These are phyloP conservation scores for Drosophila macrospina DNA, from an alignment of 2,888 invertebrate genomes.

Conservation along the genomic window DNA sequence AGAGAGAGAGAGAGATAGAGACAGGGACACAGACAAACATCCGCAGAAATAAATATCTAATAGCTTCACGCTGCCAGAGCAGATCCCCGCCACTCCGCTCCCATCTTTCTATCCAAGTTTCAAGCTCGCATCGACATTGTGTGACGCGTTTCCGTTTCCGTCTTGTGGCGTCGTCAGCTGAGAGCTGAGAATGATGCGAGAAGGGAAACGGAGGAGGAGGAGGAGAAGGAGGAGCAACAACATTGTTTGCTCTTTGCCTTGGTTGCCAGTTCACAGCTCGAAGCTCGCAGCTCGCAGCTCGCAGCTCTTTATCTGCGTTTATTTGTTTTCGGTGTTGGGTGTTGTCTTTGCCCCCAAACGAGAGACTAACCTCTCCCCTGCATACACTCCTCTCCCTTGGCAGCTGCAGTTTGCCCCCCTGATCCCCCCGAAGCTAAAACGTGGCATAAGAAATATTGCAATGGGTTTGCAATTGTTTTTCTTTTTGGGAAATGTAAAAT, in stretches of 20 bases:
- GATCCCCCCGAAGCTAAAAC: constrained; percentile 6
- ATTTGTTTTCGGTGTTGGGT: constrained; percentile 61
- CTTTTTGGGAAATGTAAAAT: constrained; percentile 34
- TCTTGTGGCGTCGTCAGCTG: constrained; percentile 44
- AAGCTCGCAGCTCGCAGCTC: constrained; percentile 49
- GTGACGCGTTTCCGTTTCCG: constrained; percentile 78
- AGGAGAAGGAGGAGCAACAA: constrained; percentile 1
- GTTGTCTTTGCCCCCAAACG: constrained; percentile 46
- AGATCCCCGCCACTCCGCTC: not conserved
- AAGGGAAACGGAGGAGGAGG: not conserved
- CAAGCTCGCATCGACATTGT: constrained; percentile 55
- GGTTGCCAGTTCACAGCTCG: constrained; percentile 25
- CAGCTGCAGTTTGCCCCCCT: constrained; percentile 16
- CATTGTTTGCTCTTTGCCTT: constrained; percentile 53
- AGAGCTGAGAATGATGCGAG: not conserved
- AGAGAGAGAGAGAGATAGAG: constrained; percentile 1
- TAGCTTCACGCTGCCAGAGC: constrained; percentile 30
- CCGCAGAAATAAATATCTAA: constrained; percentile 72
- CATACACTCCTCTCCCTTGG: not conserved
- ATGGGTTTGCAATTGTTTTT: constrained; percentile 66
- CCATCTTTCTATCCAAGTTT: constrained; percentile 5
- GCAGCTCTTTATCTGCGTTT: constrained; percentile 66
- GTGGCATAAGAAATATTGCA: constrained; percentile 54
- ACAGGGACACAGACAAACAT: constrained; percentile 47
- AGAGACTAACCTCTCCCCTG: not conserved